phyloP scores from a whole-genome alignment of 2,888 invertebrate species.

The Drosophila barbarae region DNA sequence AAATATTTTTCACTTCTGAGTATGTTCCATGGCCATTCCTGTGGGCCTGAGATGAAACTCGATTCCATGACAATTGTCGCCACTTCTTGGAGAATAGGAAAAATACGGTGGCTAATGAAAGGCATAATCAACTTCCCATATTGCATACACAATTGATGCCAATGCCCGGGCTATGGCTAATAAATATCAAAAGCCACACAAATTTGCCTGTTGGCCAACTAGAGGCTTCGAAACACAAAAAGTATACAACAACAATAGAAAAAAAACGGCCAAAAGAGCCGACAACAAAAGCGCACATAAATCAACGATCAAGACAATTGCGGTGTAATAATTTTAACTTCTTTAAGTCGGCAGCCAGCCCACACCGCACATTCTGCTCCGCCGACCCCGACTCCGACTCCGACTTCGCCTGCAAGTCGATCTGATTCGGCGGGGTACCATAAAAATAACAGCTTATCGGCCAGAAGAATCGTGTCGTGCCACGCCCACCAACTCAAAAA shows the following conservation, averaged over 20 bases:
- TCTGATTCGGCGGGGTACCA: constrained; percentile 71
- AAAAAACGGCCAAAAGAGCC: constrained; percentile 26
- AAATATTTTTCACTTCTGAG: not conserved
- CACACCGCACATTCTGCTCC: constrained; percentile 45
- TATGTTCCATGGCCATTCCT: not conserved
- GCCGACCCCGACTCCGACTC: not conserved
- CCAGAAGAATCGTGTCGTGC: constrained; percentile 77
- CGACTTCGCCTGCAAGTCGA: constrained; percentile 20
- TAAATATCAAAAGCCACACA: constrained; percentile 57
- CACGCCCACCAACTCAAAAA: constrained; percentile 76
- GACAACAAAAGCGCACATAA: constrained; percentile 66
- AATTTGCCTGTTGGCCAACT: constrained; percentile 49
- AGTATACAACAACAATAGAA: not conserved
- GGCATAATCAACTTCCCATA: constrained; percentile 48
- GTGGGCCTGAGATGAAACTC: not conserved
- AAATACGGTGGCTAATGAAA: constrained; percentile 49
- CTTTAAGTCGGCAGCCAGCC: constrained; percentile 67
- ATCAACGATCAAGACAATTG: constrained; percentile 73
- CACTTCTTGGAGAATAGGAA: constrained; percentile 15
- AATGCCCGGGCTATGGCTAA: constrained; percentile 40
- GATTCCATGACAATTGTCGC: constrained; percentile 25
- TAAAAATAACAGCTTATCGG: constrained; percentile 79
- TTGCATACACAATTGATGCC: constrained; percentile 43
- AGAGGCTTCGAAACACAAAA: constrained; percentile 5
- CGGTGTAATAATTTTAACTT: constrained; percentile 73